Evolutionary conservation across 2,797 vertebrate genomes (phyloP).

Genomic region (Oceanodroma leucorhoa): DNA sequence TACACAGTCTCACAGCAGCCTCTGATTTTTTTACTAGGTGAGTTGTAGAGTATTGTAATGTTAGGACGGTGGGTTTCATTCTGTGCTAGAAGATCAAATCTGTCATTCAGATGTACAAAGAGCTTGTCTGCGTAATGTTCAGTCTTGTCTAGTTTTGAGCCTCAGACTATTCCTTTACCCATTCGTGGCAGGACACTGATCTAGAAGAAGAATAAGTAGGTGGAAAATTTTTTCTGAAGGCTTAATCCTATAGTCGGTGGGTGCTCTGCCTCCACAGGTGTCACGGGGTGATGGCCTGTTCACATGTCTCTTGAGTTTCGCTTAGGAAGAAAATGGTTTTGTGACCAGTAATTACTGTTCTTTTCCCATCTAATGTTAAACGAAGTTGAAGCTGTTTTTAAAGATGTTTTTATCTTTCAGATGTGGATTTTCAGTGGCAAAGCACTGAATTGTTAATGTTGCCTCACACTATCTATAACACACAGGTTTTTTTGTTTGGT

Average conservation of each 20-base stretch:
- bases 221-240: neutral
- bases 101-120: neutral
- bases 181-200: neutral
- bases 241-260: accelerated
- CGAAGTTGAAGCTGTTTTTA: neutral
- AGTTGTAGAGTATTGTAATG: neutral
- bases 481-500: accelerated
- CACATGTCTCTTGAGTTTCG: neutral
- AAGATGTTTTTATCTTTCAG: neutral
- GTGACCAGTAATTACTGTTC: neutral
- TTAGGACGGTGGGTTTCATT: neutral
- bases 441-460: neutral
- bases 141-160: neutral
- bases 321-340: neutral
- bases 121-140: neutral
- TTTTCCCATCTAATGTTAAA: neutral
- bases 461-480: neutral
- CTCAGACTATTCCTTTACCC: neutral
- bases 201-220: neutral
- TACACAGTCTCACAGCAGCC: neutral
- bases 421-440: neutral
- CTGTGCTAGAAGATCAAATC: neutral
- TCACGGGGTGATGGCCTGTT: neutral
- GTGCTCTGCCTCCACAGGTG: neutral
- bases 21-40: neutral